These are phyloP conservation scores for Actinostola sp. DNA, from an alignment of 92 coral and sea anemone species.

Conservation along the genomic window DNA sequence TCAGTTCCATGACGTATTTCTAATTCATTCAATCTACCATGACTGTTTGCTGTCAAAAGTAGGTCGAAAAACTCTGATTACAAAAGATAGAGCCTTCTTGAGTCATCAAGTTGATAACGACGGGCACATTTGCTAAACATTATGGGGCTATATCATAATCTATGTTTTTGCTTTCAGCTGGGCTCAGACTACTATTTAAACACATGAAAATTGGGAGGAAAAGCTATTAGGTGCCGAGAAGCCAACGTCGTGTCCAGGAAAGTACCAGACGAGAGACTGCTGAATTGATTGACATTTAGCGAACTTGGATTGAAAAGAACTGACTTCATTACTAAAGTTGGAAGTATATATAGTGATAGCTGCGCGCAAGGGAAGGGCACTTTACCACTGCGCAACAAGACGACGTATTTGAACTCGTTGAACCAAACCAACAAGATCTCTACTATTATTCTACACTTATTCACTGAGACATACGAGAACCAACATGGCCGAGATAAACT, in stretches of 20 bases:
- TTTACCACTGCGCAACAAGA: no score
- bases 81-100: background rate
- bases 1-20: background rate
- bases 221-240: background rate
- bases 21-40: background rate
- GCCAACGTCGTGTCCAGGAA: background rate
- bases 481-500: constrained; percentile 3
- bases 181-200: background rate
- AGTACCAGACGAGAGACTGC: background rate
- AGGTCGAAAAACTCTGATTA: background rate
- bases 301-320: background rate
- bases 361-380: no score
- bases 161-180: background rate
- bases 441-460: no score
- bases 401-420: no score
- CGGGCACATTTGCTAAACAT: background rate
- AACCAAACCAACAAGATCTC: no score
- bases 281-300: background rate
- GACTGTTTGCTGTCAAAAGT: background rate
- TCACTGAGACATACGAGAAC: background rate
- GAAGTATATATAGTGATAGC: no score
- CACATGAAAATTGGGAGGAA: background rate
- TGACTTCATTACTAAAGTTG: no score
- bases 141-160: background rate
- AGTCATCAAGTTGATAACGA: background rate